Base-by-base conservation (phyloP, 2,797 vertebrate species). In the Lophius americanus region DNA sequence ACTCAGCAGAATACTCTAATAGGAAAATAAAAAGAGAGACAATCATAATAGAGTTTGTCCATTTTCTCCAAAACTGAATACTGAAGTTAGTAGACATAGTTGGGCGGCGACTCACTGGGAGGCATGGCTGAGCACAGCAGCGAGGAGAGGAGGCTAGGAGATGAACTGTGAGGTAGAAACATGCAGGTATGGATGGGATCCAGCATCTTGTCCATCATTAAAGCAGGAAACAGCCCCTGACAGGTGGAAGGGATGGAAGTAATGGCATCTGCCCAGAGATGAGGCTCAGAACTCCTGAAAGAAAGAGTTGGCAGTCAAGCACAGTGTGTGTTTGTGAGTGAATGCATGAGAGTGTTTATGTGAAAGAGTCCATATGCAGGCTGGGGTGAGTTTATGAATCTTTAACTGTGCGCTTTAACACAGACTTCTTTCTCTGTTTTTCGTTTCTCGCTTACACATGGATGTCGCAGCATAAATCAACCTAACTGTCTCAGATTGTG, bases 141-240 rank as follows among this genome's bases (percentile, higher is more conserved):
- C 86, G 78, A 62, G 79, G 69, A 89, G 73, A 69, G 68, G 82
- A 82, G 78, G 81, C 81, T 80, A 86, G 60, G 83, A 90, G 90
- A 82, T 86, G 82, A 91, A 88, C 86, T 88, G 84, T 87, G 81
- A 79, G 82, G 79, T 37, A 91, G 91, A 91, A 88, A 89, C 84
- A 43, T 10, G 14, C 56, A 78, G 60, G 62, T 78, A 84, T 79
- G 81, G 79, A 88, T 81, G 68, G 73, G 73, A 86, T 89, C 88
- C 83, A 86, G 84, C 84, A 90, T 78, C 73, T 78, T 55, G 74
- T 79, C 89, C 70, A 51, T 70, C 51, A 75, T 84, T 88, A 85
- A 85, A 85, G 87, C 65, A 73, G 69, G 84, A 76, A 82, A 83
- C 81, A 85, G 72, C 91, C 92, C 89, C 91, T 91, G 89, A 88